Conservation (phyloP, 1,140 invertebrate genomes). For the Papilio helenus region DNA sequence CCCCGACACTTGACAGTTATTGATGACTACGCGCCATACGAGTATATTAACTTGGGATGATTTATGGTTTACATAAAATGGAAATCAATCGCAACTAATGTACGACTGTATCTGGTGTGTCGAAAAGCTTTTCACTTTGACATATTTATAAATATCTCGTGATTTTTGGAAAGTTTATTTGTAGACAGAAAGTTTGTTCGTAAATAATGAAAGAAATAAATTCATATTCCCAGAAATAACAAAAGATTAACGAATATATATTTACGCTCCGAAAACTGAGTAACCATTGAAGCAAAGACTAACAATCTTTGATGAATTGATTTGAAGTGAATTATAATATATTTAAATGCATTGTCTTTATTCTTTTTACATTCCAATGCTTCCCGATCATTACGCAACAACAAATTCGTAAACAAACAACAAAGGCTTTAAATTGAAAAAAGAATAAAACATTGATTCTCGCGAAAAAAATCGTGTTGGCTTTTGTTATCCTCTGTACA, state of each 20-base stretch:
- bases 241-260: background rate
- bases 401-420: background rate
- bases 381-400: background rate
- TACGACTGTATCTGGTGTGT: background rate
- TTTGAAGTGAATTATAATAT: background rate
- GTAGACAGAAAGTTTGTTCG: no score
- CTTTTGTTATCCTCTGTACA: constrained; percentile 17
- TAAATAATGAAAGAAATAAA: no score
- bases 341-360: background rate
- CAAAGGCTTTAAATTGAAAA: background rate
- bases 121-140: background rate
- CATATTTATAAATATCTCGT: background rate
- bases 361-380: background rate
- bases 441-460: background rate
- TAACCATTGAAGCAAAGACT: no score
- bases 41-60: background rate
- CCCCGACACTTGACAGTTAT: constrained; percentile 1
- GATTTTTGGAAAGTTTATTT: no score
- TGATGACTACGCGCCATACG: background rate
- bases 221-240: no score
- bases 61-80: constrained; percentile 3
- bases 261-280: background rate
- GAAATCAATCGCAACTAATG: background rate
- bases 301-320: background rate
- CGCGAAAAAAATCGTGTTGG: constrained; percentile 5